Percentiles rank a stretch among this genome's conserved stretches.
Conservation (phyloP, 2,797 vertebrate species). For the Aplochiton taeniatus region DNA sequence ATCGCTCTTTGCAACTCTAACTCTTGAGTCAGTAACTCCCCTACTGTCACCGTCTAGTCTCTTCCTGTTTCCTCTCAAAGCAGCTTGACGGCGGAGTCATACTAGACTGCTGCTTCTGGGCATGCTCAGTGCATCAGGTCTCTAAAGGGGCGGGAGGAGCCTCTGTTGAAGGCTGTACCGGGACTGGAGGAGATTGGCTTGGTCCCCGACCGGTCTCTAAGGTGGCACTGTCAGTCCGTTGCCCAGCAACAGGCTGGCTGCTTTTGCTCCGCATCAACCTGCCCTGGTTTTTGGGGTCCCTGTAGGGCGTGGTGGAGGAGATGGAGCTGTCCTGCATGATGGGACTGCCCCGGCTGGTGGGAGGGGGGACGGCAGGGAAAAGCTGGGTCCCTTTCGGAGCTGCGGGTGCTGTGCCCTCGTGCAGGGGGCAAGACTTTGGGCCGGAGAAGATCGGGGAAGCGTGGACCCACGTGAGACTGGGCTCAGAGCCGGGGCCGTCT, state of each 20-base stretch:
- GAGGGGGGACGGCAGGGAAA: constrained; percentile 21
- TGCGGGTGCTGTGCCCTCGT: constrained; percentile 30
- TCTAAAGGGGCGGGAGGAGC: constrained; percentile 51
- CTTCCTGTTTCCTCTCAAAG: constrained; percentile 35
- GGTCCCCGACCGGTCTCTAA: constrained; percentile 38
- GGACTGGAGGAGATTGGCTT: constrained; percentile 44
- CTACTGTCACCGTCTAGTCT: constrained; percentile 30
- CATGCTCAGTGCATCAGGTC: constrained; percentile 59
- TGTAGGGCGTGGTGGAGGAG: constrained; percentile 63
- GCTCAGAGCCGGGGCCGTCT: constrained; percentile 67
- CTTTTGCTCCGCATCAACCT: constrained; percentile 66
- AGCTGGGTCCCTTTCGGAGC: constrained; percentile 32
- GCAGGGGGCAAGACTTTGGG: constrained; percentile 55
- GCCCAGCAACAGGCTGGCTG: constrained; percentile 55
- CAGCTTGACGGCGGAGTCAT: constrained; percentile 41
- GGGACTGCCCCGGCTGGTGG: constrained; percentile 57
- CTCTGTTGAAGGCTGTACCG: constrained; percentile 51
- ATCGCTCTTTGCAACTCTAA: constrained; percentile 4
- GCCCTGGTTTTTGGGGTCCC: constrained; percentile 49
- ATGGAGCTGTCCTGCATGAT: constrained; percentile 79
- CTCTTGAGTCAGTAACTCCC: constrained; percentile 19
- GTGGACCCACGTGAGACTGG: constrained; percentile 85
- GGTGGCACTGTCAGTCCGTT: constrained; percentile 38
- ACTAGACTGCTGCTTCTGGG: constrained; percentile 39
- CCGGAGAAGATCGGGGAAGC: constrained; percentile 80